phyloP scores from a whole-genome alignment of 1,140 invertebrate genomes.

The Venustaconcha ellipsiformis region DNA sequence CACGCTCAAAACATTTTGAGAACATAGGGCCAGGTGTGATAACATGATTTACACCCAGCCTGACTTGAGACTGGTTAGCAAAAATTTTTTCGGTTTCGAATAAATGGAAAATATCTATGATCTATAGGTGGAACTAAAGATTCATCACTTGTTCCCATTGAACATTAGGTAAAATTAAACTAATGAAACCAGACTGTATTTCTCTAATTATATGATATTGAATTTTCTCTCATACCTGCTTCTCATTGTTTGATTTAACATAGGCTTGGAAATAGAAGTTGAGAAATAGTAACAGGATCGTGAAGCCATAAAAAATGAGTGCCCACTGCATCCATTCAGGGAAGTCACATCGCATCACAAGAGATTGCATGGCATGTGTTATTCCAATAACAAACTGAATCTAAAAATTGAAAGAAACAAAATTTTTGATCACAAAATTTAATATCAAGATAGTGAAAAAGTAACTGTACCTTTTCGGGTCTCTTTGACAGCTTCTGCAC shows the following conservation, averaged over 20 bases:
- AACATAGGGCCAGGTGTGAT: too few species aligned
- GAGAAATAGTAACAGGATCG: conserved; percentile 90
- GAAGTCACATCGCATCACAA: conserved; percentile 87
- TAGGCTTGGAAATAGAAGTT: conserved; percentile 82
- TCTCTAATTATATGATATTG: too few species aligned
- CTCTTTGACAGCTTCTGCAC: conserved; percentile 18
- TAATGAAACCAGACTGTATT: too few species aligned
- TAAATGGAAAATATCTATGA: too few species aligned
- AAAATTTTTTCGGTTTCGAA: too few species aligned
- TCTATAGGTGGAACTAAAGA: too few species aligned
- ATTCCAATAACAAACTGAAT: conserved; percentile 90
- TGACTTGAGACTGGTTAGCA: too few species aligned
- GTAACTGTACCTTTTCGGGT: not conserved
- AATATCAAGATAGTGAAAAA: not conserved
- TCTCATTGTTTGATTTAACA: conserved; percentile 52
- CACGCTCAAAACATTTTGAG: too few species aligned
- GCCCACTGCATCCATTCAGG: conserved; percentile 95
- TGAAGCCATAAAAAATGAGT: conserved; percentile 90
- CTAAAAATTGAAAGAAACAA: conserved; percentile 67
- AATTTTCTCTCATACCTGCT: conserved; percentile 40
- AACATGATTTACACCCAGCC: too few species aligned
- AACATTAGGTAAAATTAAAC: too few species aligned
- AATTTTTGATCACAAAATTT: conserved; percentile 4
- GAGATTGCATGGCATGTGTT: conserved; percentile 84
- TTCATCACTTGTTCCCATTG: too few species aligned